Evolutionary conservation across 2,888 invertebrate species (phyloP).

Genomic region (Candidula unifasciata): DNA sequence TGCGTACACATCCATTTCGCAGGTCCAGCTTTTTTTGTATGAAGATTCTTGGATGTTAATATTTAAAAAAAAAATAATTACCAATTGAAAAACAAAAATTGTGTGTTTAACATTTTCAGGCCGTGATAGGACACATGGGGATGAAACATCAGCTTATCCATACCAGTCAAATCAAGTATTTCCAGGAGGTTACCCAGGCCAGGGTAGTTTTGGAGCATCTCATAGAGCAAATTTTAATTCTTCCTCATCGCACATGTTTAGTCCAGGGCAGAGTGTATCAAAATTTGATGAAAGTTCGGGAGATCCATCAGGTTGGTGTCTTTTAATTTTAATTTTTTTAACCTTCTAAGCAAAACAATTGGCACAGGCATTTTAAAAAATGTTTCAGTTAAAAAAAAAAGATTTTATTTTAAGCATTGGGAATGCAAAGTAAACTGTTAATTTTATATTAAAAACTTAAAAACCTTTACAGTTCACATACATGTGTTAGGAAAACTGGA

Average conservation of each 20-base stretch:
- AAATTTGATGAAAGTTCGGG: conserved; percentile 39
- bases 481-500: too few relatives aligned
- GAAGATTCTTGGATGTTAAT: too few relatives aligned
- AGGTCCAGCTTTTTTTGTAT: too few relatives aligned
- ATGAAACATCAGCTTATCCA: conserved; percentile 38
- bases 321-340: not conserved
- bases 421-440: too few relatives aligned
- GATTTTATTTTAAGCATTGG: too few relatives aligned
- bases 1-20: too few relatives aligned
- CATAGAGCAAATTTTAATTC: conserved; percentile 40
- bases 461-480: too few relatives aligned
- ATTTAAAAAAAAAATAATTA: too few relatives aligned
- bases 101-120: not conserved
- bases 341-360: not conserved
- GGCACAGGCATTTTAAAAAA: not conserved
- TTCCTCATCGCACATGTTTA: conserved; percentile 26
- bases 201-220: conserved; percentile 33
- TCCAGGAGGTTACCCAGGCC: conserved; percentile 31
- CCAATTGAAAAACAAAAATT: too few relatives aligned
- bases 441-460: too few relatives aligned
- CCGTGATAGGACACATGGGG: conserved; percentile 40
- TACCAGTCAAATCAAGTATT: conserved; percentile 38
- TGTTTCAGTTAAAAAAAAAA: not conserved
- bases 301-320: conserved; percentile 47
- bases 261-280: conserved; percentile 33